Evolutionary conservation across 2,113 vertebrate species (phyloP).

Genomic region (Anoura caudifer): DNA sequence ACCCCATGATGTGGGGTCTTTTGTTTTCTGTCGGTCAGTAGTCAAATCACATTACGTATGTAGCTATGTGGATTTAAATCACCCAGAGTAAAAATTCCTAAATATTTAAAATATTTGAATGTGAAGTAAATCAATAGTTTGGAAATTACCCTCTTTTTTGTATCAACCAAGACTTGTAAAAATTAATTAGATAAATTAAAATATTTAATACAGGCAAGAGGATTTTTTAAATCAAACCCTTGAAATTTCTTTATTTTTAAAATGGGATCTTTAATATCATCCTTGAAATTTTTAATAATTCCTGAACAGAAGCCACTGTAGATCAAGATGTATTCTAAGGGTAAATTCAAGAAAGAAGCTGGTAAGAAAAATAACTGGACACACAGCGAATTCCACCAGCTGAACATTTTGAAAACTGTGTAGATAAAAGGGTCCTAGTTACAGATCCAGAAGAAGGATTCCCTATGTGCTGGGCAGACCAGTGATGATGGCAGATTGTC

Average conservation of each 20-base stretch:
- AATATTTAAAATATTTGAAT: neutral
- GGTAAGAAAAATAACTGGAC: neutral
- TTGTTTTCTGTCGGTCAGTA: neutral
- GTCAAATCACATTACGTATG: neutral
- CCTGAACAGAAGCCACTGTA: neutral
- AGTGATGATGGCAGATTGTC: neutral
- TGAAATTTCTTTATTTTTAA: neutral
- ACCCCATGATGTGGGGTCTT: neutral
- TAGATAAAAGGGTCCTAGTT: neutral
- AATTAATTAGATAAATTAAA: neutral
- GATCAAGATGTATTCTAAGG: neutral
- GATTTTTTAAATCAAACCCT: neutral
- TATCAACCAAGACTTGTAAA: neutral
- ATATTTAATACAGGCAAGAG: neutral
- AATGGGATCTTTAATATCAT: neutral
- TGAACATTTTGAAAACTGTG: neutral
- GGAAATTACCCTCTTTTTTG: neutral
- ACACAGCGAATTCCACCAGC: neutral
- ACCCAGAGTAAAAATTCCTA: neutral
- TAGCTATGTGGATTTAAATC: neutral
- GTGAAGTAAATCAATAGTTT: constrained; percentile 2
- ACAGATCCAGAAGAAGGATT: neutral
- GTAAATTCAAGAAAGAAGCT: constrained; percentile 10
- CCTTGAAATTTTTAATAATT: neutral
- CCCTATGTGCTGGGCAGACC: neutral